Evolutionary conservation across 1,140 invertebrate species (phyloP).

Genomic region (Cyrtorhinus lividipennis): DNA sequence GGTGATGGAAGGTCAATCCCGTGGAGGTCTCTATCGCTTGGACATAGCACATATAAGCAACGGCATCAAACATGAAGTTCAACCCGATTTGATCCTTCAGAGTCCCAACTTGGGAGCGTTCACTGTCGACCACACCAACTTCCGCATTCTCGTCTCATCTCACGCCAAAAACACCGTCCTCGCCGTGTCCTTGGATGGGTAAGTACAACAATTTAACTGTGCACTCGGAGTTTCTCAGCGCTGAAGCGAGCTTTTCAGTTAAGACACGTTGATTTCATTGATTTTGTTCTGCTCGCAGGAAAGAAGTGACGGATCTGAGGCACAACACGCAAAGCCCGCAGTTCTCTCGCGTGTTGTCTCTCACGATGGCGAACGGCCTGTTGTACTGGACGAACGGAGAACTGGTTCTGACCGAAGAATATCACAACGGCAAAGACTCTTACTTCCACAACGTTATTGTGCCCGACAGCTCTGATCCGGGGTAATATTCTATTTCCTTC

Average conservation of each 20-base stretch:
- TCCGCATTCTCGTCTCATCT: constrained; percentile 59
- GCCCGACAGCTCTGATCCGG: constrained; percentile 34
- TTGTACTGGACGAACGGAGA: constrained; percentile 71
- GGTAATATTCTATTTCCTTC: too few relatives aligned
- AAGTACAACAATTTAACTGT: constrained; percentile 26
- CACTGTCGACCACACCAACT: constrained; percentile 64
- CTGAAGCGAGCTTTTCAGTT: too few relatives aligned
- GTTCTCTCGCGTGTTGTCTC: constrained; percentile 59
- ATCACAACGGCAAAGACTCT: constrained; percentile 42
- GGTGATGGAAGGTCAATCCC: constrained; percentile 38
- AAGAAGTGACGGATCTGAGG: constrained; percentile 53
- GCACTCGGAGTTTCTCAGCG: too few relatives aligned
- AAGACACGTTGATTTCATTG: too few relatives aligned
- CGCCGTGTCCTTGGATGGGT: constrained; percentile 67
- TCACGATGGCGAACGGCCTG: constrained; percentile 56
- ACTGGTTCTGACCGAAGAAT: constrained; percentile 56
- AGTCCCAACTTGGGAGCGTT: constrained; percentile 50
- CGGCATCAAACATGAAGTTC: constrained; percentile 42
- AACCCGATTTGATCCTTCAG: constrained; percentile 40
- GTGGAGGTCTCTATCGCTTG: constrained; percentile 56
- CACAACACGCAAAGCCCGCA: constrained; percentile 56
- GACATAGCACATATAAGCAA: constrained; percentile 60
- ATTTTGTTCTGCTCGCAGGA: constrained; percentile 30
- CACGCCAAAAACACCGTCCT: constrained; percentile 58
- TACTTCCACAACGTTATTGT: constrained; percentile 58